phyloP scores from a whole-genome alignment of 1,140 invertebrate genomes.

The Drosophila murphyi region DNA sequence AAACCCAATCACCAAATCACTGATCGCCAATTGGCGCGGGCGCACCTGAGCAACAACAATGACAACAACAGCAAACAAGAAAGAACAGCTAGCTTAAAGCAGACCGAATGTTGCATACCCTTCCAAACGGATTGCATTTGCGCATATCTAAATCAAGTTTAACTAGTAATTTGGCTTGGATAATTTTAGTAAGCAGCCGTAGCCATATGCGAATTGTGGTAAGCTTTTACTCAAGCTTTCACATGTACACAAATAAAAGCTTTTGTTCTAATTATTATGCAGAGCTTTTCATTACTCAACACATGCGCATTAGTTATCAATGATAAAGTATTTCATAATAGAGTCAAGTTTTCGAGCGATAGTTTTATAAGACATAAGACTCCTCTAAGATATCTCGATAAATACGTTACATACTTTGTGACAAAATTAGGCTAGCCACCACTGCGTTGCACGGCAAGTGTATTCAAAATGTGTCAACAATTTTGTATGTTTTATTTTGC shows the following conservation, averaged over 20 bases:
- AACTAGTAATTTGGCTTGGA: no score
- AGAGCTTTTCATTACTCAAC: no score
- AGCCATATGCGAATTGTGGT: no score
- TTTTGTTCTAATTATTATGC: background rate
- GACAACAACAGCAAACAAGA: conserved; percentile 15
- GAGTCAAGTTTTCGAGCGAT: no score
- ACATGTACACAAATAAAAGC: background rate
- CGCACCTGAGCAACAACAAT: conserved; percentile 41
- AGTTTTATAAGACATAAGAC: no score
- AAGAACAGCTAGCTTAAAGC: background rate
- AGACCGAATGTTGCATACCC: background rate
- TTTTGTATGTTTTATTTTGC: conserved; percentile 15
- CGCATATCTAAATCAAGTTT: no score
- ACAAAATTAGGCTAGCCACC: background rate
- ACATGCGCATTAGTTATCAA: no score
- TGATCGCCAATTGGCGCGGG: conserved; percentile 24
- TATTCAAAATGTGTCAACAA: conserved; percentile 48
- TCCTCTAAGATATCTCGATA: no score
- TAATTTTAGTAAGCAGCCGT: no score
- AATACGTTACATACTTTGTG: background rate
- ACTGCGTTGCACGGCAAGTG: background rate
- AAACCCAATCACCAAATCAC: conserved; percentile 7
- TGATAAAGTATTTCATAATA: no score
- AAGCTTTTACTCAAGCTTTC: background rate
- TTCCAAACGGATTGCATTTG: background rate